Evolutionary conservation across 2,888 invertebrate genomes (phyloP).

Genomic region (Eretmocerus hayati): DNA sequence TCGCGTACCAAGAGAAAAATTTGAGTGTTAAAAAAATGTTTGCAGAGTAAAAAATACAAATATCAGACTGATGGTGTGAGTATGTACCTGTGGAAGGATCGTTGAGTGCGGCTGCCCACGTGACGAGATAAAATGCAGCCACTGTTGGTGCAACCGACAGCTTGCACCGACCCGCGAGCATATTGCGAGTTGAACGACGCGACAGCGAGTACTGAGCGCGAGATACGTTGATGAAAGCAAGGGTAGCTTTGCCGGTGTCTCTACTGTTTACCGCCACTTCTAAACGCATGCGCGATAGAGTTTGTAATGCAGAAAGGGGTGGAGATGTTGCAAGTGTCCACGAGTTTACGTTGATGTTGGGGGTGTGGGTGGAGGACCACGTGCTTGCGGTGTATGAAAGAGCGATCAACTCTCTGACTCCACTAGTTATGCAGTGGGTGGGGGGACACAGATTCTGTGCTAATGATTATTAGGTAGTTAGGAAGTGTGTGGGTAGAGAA

Average conservation of each 20-base stretch:
- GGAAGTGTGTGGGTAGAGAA: no score
- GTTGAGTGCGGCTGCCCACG: constrained; percentile 40
- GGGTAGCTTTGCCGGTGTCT: background rate
- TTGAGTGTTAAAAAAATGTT: background rate
- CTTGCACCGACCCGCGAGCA: constrained; percentile 38
- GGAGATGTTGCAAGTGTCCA: no score
- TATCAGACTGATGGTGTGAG: no score
- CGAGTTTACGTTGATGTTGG: no score
- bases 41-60: no score
- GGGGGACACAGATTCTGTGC: no score
- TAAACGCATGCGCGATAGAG: background rate
- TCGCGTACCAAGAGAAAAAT: background rate
- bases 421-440: no score
- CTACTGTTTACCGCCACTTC: background rate
- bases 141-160: constrained; percentile 37
- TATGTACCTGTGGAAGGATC: constrained; percentile 41
- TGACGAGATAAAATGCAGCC: constrained; percentile 35
- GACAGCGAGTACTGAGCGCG: constrained; percentile 22
- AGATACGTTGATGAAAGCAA: background rate
- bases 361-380: no score
- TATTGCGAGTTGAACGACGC: constrained; percentile 27
- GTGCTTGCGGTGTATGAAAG: no score
- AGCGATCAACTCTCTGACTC: no score
- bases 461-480: no score
- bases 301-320: no score